Conservation (phyloP, 2,797 vertebrate species). For the Pempheris klunzingeri region DNA sequence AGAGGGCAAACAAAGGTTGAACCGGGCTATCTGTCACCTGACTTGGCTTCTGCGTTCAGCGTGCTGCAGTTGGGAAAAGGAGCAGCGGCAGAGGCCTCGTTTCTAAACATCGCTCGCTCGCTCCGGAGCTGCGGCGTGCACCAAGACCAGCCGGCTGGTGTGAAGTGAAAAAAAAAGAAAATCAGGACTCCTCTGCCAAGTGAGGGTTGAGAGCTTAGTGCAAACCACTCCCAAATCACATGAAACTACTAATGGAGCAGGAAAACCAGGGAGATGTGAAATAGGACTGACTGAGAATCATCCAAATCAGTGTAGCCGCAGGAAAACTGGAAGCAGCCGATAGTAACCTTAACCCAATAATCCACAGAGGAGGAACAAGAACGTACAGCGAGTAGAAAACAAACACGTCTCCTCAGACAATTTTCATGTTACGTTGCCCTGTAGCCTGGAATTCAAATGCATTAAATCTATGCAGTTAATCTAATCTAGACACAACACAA, state of each 20-base stretch:
- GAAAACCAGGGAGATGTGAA: slow-evolving; percentile 33
- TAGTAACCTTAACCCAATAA: slow-evolving; percentile 12
- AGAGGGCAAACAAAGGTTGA: slow-evolving; percentile 71
- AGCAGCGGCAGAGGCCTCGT: slow-evolving; percentile 35
- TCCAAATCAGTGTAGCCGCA: slow-evolving; percentile 27
- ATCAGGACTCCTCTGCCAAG: background rate
- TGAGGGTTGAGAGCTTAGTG: slow-evolving; percentile 13
- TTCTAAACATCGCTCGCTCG: slow-evolving; percentile 49
- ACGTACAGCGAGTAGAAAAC: too few relatives aligned
- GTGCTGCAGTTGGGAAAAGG: slow-evolving; percentile 37
- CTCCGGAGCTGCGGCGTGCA: slow-evolving; percentile 37
- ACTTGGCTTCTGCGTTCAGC: slow-evolving; percentile 56
- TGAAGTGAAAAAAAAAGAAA: background rate
- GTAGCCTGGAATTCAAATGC: too few relatives aligned
- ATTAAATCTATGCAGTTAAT: too few relatives aligned
- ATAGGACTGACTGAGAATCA: slow-evolving; percentile 23
- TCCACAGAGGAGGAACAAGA: slow-evolving; percentile 15
- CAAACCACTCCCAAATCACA: slow-evolving; percentile 41
- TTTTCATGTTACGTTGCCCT: too few relatives aligned
- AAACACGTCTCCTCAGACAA: too few relatives aligned
- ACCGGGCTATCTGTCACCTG: slow-evolving; percentile 60
- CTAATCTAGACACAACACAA: too few relatives aligned
- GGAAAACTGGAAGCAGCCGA: slow-evolving; percentile 32
- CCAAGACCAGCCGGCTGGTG: background rate
- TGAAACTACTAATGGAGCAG: slow-evolving; percentile 36